These are phyloP conservation scores for Zosterops lateralis DNA, from an alignment of 2,113 vertebrate genomes.

Conservation along the genomic window DNA sequence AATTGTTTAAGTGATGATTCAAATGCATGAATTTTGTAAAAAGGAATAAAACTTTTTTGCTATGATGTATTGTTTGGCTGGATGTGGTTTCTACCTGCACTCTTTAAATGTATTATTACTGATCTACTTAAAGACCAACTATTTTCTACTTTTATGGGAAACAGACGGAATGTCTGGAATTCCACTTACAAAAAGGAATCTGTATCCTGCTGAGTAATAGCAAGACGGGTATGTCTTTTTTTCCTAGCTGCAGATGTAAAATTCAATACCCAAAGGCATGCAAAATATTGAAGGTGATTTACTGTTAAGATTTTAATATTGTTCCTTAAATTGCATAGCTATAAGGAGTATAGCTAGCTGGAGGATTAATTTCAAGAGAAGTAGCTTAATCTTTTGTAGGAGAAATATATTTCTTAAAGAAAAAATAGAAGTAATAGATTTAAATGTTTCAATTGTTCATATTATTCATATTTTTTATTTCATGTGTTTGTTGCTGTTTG, in stretches of 20 bases:
- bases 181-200: constrained; percentile 67
- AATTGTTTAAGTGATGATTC: background rate
- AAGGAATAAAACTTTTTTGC: background rate
- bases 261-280: constrained; percentile 56
- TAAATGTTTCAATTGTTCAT: background rate
- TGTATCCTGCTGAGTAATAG: constrained; percentile 70
- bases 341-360: background rate
- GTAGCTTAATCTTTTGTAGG: background rate
- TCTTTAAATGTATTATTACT: background rate
- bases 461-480: constrained; percentile 15
- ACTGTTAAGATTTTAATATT: constrained; percentile 40
- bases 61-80: background rate
- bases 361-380: constrained; percentile 6
- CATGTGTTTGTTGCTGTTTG: background rate
- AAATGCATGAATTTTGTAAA: background rate
- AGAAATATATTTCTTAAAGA: background rate
- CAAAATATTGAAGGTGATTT: constrained; percentile 39
- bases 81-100: background rate
- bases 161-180: constrained; percentile 74
- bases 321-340: constrained; percentile 3
- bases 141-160: constrained; percentile 68
- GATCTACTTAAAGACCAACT: constrained; percentile 46
- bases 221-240: constrained; percentile 12
- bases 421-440: background rate
- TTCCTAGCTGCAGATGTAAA: constrained; percentile 35